Percentiles rank a stretch among this genome's conserved stretches.
phyloP scores from a whole-genome alignment of 2,113 vertebrate species.

The Ammodytes marinus region DNA sequence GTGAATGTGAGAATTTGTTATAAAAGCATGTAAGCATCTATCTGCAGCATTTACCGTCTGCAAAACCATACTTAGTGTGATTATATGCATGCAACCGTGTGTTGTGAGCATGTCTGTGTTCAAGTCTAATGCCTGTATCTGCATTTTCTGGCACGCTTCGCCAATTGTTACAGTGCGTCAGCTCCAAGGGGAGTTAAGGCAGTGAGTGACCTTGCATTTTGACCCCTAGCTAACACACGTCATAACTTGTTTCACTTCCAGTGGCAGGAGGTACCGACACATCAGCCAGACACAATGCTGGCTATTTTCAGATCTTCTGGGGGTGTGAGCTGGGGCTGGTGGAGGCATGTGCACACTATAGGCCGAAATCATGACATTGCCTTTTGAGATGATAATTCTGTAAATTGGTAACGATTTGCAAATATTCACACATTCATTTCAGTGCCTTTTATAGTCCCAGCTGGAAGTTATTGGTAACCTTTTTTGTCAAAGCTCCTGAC shows the following conservation, averaged over 20 bases:
- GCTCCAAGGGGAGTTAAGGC: conserved; percentile 44
- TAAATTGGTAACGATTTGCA: conserved; percentile 2
- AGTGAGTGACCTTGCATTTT: conserved; percentile 66
- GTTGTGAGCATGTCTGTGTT: background rate
- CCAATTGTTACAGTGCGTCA: conserved; percentile 48
- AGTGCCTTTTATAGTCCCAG: conserved; percentile 46
- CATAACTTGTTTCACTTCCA: conserved; percentile 66
- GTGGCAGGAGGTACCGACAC: conserved; percentile 46
- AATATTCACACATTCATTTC: conserved; percentile 25
- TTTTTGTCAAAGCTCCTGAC: conserved; percentile 23
- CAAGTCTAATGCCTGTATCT: conserved; percentile 21
- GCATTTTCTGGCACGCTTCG: conserved; percentile 38
- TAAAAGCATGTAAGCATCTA: conserved; percentile 13
- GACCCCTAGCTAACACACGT: conserved; percentile 59
- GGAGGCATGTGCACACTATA: background rate
- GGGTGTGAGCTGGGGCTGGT: background rate
- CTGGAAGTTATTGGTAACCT: conserved; percentile 39
- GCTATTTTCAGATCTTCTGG: conserved; percentile 60
- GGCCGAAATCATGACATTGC: conserved; percentile 41
- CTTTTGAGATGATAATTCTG: conserved; percentile 46
- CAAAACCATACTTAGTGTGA: conserved; percentile 7
- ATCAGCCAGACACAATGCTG: conserved; percentile 38
- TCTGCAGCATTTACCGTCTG: background rate
- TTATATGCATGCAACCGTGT: conserved; percentile 6
- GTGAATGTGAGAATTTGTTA: conserved; percentile 49